Base-by-base conservation (phyloP, 2,797 vertebrate species). In the Ciconia nigra region DNA sequence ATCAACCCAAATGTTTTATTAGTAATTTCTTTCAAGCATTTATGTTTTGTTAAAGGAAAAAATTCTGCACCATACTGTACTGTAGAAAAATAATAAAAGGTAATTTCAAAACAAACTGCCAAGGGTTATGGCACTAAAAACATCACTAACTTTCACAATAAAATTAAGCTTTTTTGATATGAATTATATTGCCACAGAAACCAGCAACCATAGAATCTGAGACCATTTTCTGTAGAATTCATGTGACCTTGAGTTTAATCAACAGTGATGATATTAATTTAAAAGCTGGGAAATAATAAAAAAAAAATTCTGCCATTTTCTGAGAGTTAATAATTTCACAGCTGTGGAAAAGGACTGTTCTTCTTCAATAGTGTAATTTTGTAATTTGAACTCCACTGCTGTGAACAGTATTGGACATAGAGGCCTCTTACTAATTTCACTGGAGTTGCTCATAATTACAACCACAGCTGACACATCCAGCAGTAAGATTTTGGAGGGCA, bases 111-210 rank as follows among this genome's bases (percentile, higher is more conserved):
- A 89, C 42, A 84, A 77, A 87, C 61, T 80, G 82, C 33, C 63
- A 86, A 87, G 44, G 66, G 63, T 89, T 91, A 67, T n/a, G 37
- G 63, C 4, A 24, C 55, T 93, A 67, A 94, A 95, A 95, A 31
- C 71, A 78, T 94, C 44, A 52, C 52, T 59, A 70, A 76, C 44
- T 95, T 85, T 80, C 78, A 83, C 71, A 85, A 78, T 57, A 85
- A 89, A 89, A 86, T 80, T 70, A 81, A 80, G 77, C 28, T 62
- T 81, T 79, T 87, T 76, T 87, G 7, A 57, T 55, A 77, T n/a
- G 10, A 94, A 80, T 83, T 91, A 78, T 22, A 89, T 91, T 96
- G 63, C 95, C 76, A 97, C 94, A 95, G 96, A 96, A 94, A 96
- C 85, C 44, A 79, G 67, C 57, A 92, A 31, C 51, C 7, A 58